Conservation (phyloP, 2,797 vertebrate species). For the Dicrostonyx torquatus region DNA sequence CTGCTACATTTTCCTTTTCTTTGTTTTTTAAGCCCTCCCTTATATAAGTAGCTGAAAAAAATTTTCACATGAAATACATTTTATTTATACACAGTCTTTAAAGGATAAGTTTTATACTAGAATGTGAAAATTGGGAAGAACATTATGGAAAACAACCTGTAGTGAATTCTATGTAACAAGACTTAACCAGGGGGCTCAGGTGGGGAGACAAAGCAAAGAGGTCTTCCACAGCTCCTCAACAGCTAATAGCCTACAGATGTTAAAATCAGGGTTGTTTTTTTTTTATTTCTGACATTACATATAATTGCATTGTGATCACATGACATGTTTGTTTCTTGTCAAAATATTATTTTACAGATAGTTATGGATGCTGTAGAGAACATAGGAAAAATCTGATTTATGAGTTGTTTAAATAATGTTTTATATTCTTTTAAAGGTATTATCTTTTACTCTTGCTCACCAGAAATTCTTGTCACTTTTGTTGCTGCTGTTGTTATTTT, state of each 20-base stretch:
- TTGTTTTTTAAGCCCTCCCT: slow-evolving; percentile 33
- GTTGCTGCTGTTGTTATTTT: not conserved
- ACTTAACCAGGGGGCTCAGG: not conserved
- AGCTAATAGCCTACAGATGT: not conserved
- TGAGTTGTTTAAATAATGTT: slow-evolving; percentile 31
- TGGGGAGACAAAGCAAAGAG: slow-evolving; percentile 1
- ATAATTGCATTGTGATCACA: not conserved
- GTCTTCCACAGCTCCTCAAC: not conserved
- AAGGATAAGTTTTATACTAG: slow-evolving; percentile 26
- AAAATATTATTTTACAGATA: not conserved
- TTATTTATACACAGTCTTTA: slow-evolving; percentile 55
- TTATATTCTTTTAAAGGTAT: slow-evolving; percentile 31
- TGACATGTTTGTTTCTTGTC: slow-evolving; percentile 32
- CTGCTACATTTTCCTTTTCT: slow-evolving; percentile 3
- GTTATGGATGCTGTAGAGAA: not conserved
- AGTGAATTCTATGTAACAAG: slow-evolving; percentile 26
- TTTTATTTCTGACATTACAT: slow-evolving; percentile 1
- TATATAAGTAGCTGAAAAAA: slow-evolving; percentile 48
- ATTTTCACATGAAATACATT: slow-evolving; percentile 53
- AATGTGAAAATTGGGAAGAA: slow-evolving; percentile 57
- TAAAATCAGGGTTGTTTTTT: slow-evolving; percentile 47
- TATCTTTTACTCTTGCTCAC: not conserved
- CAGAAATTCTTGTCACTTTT: not conserved
- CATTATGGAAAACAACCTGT: slow-evolving; percentile 36
- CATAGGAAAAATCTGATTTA: not conserved